Evolutionary conservation across 2,888 invertebrate species (phyloP).

Genomic region (Melanostoma mellinum): DNA sequence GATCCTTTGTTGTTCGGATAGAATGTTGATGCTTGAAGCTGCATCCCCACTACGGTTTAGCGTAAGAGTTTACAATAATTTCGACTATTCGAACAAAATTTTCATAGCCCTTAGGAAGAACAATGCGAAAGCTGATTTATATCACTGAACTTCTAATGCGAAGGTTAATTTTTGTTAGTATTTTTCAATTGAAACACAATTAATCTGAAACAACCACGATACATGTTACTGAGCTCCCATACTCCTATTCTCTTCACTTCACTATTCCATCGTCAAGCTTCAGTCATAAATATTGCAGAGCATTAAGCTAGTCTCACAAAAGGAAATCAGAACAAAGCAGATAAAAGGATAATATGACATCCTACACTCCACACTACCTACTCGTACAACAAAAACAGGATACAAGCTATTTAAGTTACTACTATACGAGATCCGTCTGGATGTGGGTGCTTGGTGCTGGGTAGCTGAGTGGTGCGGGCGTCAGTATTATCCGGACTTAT

Average conservation of each 20-base stretch:
- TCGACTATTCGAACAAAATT: too few species aligned
- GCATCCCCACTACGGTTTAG: too few species aligned
- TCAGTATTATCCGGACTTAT: conserved; percentile 18
- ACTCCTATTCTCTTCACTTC: conserved; percentile 1
- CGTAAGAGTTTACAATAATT: too few species aligned
- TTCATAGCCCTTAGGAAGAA: too few species aligned
- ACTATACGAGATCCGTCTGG: neutral
- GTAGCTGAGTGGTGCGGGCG: neutral
- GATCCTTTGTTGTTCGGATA: too few species aligned
- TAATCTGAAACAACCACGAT: too few species aligned
- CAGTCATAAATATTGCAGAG: conserved; percentile 32
- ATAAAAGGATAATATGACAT: conserved; percentile 47
- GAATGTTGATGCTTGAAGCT: too few species aligned
- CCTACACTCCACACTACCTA: neutral
- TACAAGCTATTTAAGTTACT: conserved; percentile 10
- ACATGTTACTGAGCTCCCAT: too few species aligned
- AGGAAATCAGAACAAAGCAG: conserved; percentile 42
- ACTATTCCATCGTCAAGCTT: conserved; percentile 18
- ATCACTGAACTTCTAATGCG: too few species aligned
- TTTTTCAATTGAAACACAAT: too few species aligned
- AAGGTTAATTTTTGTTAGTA: too few species aligned
- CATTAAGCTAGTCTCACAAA: conserved; percentile 16
- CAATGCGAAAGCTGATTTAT: too few species aligned
- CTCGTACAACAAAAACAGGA: conserved; percentile 24
- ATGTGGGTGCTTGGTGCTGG: neutral